Evolutionary conservation across 2,113 vertebrate genomes (phyloP), one percentile per base, ranked within the genome.

Genomic region (Catagonus wagneri): DNA sequence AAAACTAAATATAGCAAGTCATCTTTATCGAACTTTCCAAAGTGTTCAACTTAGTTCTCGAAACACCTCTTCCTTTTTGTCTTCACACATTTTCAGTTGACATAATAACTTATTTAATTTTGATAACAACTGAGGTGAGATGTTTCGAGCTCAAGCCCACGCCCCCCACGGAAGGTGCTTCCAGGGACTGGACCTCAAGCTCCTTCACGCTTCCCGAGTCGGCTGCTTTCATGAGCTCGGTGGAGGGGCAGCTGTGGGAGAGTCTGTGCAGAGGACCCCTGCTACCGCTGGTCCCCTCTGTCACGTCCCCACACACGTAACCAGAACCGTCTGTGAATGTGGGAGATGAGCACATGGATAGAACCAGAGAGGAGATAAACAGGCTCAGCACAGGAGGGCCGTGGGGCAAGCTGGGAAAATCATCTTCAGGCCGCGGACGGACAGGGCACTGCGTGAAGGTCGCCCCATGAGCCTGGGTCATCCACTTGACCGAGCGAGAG

Each of bases 341-440:
- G 11, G 65, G 44, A 52, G 69, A 81, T 34, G 74, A 83, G 34
- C 29, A 1, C 22, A 15, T 39, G 75, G 54, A 17, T 65, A 27
- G 63, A 72, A 58, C 20, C 11, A 56, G 74, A 95, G 94, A 78
- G 86, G 66, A 89, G 95, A 23, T 36, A 0, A 74, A 44, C 80
- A 79, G 90, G 39, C n/a, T 75, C 44, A 44, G 44, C 8, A 8
- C 44, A 44, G 44, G 29, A 69, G 54, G 17, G 13, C 72, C 15
- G 36, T 23, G 0, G 2, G 23, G 61, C 63, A 50, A 61, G 39
- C 17, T 7, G 27, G 79, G 11, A 66, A 58, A 66, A n/a, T 11
- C 9, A 1, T 36, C 72, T 32, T 22, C 1, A 25, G n/a, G 74
- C 20, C 1, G 2, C 6, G 6, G 66, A 39, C 2, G 22, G 36